A percentile compares a stretch with the other conserved stretches of the same genome.
phyloP scores from a whole-genome alignment of 1,140 invertebrate species.

The Drosophila nigromelanica region DNA sequence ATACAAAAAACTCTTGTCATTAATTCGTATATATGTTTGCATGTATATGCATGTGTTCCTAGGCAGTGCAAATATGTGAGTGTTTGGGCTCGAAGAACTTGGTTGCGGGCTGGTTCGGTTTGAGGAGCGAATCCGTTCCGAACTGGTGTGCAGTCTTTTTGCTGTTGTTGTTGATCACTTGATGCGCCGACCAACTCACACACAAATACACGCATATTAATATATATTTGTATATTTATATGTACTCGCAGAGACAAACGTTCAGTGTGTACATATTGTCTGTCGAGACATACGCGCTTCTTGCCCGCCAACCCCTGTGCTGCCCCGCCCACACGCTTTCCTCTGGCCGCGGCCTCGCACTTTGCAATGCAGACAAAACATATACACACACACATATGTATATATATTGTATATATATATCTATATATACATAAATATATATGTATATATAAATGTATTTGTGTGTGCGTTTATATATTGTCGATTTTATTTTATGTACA shows the following conservation, averaged over 20 bases:
- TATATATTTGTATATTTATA: conserved; percentile 1
- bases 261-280: conserved; percentile 35
- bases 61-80: neutral
- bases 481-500: conserved; percentile 81
- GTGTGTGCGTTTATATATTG: conserved; percentile 59
- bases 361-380: conserved; percentile 64
- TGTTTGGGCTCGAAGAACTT: conserved; percentile 11
- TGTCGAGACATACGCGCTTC: conserved; percentile 54
- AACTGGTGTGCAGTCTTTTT: conserved; percentile 25
- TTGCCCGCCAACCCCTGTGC: conserved; percentile 28
- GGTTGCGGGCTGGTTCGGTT: conserved; percentile 16
- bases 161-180: conserved; percentile 30
- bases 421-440: conserved; percentile 7
- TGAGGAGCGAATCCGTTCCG: conserved; percentile 22
- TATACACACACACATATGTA: neutral
- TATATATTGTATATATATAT: neutral
- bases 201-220: neutral
- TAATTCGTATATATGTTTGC: neutral
- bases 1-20: conserved; percentile 7
- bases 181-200: conserved; percentile 13
- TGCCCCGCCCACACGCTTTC: conserved; percentile 37
- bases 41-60: neutral
- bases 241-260: neutral
- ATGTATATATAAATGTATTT: conserved; percentile 22
- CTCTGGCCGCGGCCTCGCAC: conserved; percentile 56